Evolutionary conservation across 2,888 invertebrate species (phyloP).

Genomic region (Trissonchulus sp.): DNA sequence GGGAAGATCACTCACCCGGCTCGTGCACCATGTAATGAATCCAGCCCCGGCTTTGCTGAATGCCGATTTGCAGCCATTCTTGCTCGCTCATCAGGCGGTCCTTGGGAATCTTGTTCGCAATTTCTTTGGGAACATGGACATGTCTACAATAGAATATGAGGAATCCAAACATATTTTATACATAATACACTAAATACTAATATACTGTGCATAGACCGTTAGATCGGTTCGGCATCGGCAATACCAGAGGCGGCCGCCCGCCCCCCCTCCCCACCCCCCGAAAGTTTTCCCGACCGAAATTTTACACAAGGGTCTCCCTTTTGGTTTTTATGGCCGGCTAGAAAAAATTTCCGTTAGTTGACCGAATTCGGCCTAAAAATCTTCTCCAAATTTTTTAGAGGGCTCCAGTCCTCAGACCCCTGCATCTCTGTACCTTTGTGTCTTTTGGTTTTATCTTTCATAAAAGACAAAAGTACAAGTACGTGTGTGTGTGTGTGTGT

Average conservation of each 20-base stretch:
- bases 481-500: too few species aligned
- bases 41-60: constrained; percentile 94
- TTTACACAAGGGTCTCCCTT: too few species aligned
- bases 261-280: constrained; percentile 41
- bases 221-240: not conserved
- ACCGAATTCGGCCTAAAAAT: too few species aligned
- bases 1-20: too few species aligned
- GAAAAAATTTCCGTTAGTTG: too few species aligned
- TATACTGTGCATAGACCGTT: not conserved
- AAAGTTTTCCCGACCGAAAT: too few species aligned
- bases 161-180: not conserved
- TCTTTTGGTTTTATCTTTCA: too few species aligned
- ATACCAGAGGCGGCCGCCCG: not conserved
- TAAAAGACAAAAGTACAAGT: too few species aligned
- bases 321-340: too few species aligned
- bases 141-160: constrained; percentile 65
- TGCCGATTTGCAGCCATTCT: constrained; percentile 89
- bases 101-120: constrained; percentile 80
- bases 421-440: too few species aligned
- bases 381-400: too few species aligned
- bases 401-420: too few species aligned
- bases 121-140: constrained; percentile 84
- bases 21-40: constrained; percentile 92
- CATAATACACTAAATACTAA: not conserved
- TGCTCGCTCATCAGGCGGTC: constrained; percentile 84